Conservation (phyloP, 2,797 vertebrate genomes). For the Acipenser oxyrinchus region DNA sequence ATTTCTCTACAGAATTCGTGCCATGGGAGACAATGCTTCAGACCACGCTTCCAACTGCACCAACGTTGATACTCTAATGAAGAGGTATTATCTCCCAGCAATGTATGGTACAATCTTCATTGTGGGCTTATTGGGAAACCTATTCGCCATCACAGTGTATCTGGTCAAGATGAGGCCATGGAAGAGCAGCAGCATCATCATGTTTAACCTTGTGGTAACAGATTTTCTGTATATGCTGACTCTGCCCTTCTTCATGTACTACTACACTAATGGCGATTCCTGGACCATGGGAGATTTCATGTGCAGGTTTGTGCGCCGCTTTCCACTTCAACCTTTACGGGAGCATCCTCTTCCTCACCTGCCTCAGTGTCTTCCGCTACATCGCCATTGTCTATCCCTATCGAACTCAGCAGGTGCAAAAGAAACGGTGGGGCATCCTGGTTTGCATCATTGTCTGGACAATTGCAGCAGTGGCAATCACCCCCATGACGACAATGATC, state of each 20-base stretch:
- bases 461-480: constrained; percentile 26
- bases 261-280: constrained; percentile 45
- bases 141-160: constrained; percentile 58
- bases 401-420: constrained; percentile 50
- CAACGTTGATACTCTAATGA: constrained; percentile 24
- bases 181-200: constrained; percentile 71
- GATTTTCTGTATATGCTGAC: constrained; percentile 68
- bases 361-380: constrained; percentile 69
- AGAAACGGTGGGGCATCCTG: constrained; percentile 52
- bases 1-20: no score
- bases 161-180: constrained; percentile 71
- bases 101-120: constrained; percentile 68
- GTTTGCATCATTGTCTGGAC: constrained; percentile 54
- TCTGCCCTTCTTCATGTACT: constrained; percentile 73
- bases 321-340: constrained; percentile 77
- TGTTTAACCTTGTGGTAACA: constrained; percentile 71
- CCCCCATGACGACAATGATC: constrained; percentile 35
- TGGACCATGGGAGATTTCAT: constrained; percentile 67
- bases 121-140: constrained; percentile 68
- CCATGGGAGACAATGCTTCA: no score
- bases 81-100: constrained; percentile 58
- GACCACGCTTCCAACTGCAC: constrained; percentile 16
- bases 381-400: constrained; percentile 56
- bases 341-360: constrained; percentile 76
- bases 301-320: constrained; percentile 66